Percentiles rank a stretch among this genome's conserved stretches.
phyloP scores from a whole-genome alignment of 1,140 invertebrate species.

The Acromyrmex echinatior region DNA sequence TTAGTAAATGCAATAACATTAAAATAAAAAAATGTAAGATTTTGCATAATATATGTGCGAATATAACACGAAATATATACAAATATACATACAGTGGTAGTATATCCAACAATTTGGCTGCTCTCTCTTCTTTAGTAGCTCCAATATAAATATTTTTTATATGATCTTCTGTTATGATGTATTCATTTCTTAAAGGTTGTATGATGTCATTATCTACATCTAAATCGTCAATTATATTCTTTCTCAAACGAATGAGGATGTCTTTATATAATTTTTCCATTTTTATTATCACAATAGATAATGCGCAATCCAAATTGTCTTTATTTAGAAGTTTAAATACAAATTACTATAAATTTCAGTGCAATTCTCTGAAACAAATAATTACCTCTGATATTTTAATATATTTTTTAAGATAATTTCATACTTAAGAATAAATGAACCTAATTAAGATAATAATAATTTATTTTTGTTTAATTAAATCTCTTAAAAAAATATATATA shows the following conservation, averaged over 20 bases:
- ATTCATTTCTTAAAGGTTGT: conserved; percentile 72
- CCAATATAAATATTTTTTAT: conserved; percentile 75
- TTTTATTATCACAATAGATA: conserved; percentile 42
- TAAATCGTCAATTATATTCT: conserved; percentile 80
- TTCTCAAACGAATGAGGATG: conserved; percentile 76
- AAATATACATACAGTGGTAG: conserved; percentile 77
- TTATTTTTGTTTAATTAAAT: too few relatives aligned
- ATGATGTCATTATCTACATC: conserved; percentile 83
- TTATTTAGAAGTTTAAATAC: background rate
- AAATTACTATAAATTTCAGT: background rate
- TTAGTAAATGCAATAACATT: conserved; percentile 21
- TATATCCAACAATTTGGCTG: conserved; percentile 78
- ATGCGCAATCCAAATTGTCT: too few relatives aligned
- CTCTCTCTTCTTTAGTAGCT: conserved; percentile 70
- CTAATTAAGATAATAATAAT: background rate
- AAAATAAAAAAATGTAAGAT: background rate
- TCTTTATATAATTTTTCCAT: conserved; percentile 81
- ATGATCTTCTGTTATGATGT: conserved; percentile 80
- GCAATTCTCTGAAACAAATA: background rate
- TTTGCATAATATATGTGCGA: conserved; percentile 47
- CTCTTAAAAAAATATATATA: too few relatives aligned
- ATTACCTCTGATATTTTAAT: background rate
- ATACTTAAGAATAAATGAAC: background rate
- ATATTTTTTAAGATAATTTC: background rate
- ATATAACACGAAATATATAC: conserved; percentile 14